Conservation (phyloP, 23 tunicate genomes). For the Ciona savignyi region DNA sequence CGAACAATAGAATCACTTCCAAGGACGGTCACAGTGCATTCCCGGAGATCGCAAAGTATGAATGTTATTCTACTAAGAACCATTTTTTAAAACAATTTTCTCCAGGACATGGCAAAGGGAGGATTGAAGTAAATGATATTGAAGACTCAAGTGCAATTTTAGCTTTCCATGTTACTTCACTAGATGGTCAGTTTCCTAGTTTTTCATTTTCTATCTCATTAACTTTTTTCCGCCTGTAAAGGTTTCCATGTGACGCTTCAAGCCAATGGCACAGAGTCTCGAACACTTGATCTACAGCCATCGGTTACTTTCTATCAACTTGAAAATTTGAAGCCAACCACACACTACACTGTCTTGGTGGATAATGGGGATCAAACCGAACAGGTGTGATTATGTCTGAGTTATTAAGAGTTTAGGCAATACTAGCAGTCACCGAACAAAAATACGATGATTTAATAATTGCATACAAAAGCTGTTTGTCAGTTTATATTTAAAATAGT, state of each 20-base stretch:
- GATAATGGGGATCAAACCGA: neutral
- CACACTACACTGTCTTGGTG: neutral
- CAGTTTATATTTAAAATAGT: too few relatives aligned
- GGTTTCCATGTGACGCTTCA: neutral
- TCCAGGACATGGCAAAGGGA: too few relatives aligned
- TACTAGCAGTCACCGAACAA: too few relatives aligned
- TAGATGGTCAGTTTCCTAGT: neutral
- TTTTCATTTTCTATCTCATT: neutral
- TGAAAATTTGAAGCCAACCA: neutral
- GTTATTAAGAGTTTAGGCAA: too few relatives aligned
- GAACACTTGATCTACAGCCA: neutral
- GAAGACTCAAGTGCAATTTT: neutral
- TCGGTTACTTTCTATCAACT: neutral
- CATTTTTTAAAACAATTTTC: too few relatives aligned
- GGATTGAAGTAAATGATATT: too few relatives aligned
- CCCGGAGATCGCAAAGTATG: too few relatives aligned
- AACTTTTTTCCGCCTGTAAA: too few relatives aligned
- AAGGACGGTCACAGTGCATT: conserved; percentile 1
- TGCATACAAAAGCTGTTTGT: too few relatives aligned
- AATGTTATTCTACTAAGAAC: too few relatives aligned
- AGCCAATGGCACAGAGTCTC: neutral
- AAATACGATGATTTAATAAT: too few relatives aligned
- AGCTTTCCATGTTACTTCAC: neutral
- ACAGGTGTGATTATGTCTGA: too few relatives aligned
- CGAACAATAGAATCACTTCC: conserved; percentile 34